These are phyloP conservation scores for Myiothlypis coronata DNA, from an alignment of 2,797 vertebrate genomes.

Conservation along the genomic window DNA sequence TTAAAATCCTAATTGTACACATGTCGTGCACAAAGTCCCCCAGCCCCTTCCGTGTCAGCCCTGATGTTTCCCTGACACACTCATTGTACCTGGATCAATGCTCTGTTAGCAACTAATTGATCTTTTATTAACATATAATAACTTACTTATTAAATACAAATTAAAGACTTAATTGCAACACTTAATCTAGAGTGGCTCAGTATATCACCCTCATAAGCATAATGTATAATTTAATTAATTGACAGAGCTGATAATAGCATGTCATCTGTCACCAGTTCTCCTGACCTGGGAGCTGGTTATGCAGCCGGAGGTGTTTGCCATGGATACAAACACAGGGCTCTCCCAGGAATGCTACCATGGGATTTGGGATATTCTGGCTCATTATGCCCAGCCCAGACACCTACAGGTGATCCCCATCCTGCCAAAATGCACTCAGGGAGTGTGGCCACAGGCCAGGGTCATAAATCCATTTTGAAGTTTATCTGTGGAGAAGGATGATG, in stretches of 20 bases:
- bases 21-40: neutral
- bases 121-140: constrained; percentile 78
- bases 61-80: constrained; percentile 60
- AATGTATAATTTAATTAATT: constrained; percentile 73
- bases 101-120: constrained; percentile 75
- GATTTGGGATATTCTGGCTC: neutral
- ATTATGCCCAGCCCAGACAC: rapidly evolving
- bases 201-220: constrained; percentile 72
- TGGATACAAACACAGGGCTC: rapidly evolving
- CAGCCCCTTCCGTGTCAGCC: constrained; percentile 51
- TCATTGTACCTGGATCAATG: constrained; percentile 77
- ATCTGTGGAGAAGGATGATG: neutral
- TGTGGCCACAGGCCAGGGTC: neutral
- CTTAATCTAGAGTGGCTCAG: constrained; percentile 72
- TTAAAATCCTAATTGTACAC: constrained; percentile 54
- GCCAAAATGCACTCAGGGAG: neutral
- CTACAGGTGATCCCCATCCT: neutral
- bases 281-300: constrained; percentile 66
- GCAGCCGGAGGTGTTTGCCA: constrained; percentile 20
- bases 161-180: constrained; percentile 78
- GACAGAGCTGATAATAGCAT: constrained; percentile 65
- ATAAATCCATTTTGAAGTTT: neutral
- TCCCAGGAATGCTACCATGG: rapidly evolving
- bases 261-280: constrained; percentile 72
- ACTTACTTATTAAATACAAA: constrained; percentile 78